A percentile compares a stretch with the other conserved stretches of the same genome.
phyloP scores from a whole-genome alignment of 2,888 invertebrate genomes.

The Cephus pygmeus region DNA sequence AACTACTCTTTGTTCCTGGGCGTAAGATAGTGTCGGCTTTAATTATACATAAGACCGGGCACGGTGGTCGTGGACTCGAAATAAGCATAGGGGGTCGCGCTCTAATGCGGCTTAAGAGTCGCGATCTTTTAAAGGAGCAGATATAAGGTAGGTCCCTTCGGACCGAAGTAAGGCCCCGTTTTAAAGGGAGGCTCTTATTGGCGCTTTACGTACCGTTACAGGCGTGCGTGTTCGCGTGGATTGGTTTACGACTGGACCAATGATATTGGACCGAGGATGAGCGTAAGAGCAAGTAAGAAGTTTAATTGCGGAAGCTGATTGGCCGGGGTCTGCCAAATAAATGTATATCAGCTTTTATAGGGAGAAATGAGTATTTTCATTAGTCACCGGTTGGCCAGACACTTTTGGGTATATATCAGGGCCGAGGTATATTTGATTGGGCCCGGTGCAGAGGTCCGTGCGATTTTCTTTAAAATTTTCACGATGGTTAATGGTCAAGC shows the following conservation, averaged over 20 bases:
- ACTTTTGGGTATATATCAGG: neutral
- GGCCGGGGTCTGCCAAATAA: neutral
- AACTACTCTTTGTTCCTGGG: constrained; percentile 32
- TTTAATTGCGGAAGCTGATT: neutral
- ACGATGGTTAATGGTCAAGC: neutral
- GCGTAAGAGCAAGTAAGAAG: neutral
- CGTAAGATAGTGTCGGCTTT: constrained; percentile 44
- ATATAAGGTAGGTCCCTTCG: neutral
- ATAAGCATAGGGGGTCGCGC: neutral
- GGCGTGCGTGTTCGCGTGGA: neutral
- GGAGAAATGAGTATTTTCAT: neutral
- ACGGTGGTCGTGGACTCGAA: neutral
- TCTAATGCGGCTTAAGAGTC: neutral
- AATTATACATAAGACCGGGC: constrained; percentile 30
- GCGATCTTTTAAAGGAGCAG: neutral
- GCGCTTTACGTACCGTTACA: neutral
- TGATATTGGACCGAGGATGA: neutral
- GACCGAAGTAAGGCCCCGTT: neutral
- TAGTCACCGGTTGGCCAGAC: neutral
- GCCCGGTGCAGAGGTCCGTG: neutral
- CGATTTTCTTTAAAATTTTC: neutral
- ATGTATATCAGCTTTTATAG: neutral
- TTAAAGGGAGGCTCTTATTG: neutral
- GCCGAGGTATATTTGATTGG: neutral
- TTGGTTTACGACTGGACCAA: neutral